These are phyloP conservation scores for Otolemur garnettii DNA, from an alignment of 2,113 vertebrate genomes.

Conservation along the genomic window DNA sequence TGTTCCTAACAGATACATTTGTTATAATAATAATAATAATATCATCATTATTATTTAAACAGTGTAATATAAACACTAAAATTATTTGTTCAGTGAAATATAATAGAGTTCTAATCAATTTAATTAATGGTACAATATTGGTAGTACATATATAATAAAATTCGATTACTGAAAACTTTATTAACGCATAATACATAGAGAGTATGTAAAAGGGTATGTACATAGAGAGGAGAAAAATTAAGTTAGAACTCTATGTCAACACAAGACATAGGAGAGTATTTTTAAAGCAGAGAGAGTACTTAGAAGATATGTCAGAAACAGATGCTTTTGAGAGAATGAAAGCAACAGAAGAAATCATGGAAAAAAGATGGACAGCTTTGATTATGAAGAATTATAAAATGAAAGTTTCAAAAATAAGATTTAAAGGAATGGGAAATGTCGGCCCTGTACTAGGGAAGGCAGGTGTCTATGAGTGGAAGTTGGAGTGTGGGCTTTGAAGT, in stretches of 20 bases:
- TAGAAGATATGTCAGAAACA: not conserved
- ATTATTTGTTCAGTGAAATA: not conserved
- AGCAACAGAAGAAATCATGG: not conserved
- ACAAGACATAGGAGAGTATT: not conserved
- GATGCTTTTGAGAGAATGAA: not conserved
- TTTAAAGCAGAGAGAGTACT: not conserved
- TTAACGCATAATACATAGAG: not conserved
- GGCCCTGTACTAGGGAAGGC: not conserved
- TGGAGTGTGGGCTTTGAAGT: not conserved
- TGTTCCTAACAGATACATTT: not conserved
- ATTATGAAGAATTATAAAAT: not conserved
- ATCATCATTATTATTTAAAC: not conserved
- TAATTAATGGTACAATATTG: not conserved
- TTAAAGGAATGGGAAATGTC: not conserved
- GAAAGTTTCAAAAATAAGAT: not conserved
- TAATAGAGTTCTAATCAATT: conserved; percentile 18
- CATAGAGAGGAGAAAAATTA: not conserved
- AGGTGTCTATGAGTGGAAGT: not conserved
- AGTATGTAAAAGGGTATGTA: no score
- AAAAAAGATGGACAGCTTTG: not conserved
- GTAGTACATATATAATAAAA: not conserved
- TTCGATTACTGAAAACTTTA: not conserved
- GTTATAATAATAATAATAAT: not conserved
- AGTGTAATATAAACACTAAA: not conserved
- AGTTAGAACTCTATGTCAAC: not conserved